A percentile compares a stretch with the other conserved stretches of the same genome.
Evolutionary conservation across 2,113 vertebrate genomes (phyloP).

Genomic region (Heteronetta atricapilla): DNA sequence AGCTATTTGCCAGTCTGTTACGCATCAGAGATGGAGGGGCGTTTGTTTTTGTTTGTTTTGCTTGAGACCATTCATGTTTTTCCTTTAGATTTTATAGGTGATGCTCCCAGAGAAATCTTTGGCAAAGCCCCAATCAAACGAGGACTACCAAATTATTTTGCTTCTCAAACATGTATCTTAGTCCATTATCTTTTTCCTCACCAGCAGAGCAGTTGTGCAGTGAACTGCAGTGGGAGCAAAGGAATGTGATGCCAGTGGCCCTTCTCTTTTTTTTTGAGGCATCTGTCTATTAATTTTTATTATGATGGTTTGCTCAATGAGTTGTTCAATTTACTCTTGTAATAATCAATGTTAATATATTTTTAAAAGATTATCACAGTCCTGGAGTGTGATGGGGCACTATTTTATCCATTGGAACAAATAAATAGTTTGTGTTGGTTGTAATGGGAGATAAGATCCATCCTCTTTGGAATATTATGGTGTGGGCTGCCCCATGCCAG

Average conservation of each 20-base stretch:
- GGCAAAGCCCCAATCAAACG: not conserved
- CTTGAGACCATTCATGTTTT: not conserved
- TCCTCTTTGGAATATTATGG: not conserved
- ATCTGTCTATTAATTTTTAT: not conserved
- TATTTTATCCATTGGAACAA: not conserved
- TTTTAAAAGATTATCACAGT: not conserved
- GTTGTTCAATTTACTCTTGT: not conserved
- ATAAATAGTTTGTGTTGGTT: not conserved
- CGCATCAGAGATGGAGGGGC: not conserved
- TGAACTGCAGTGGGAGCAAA: not conserved
- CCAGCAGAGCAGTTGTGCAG: not conserved
- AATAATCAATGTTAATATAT: not conserved
- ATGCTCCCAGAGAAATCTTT: not conserved
- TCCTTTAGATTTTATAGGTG: not conserved
- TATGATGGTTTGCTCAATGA: not conserved
- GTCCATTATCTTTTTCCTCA: not conserved
- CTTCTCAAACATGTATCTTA: not conserved
- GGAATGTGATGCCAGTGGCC: not conserved
- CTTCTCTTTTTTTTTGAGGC: not conserved
- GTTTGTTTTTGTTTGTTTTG: not conserved
- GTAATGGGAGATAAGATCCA: not conserved
- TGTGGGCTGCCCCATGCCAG: not conserved
- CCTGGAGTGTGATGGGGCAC: not conserved
- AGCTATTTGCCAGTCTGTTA: not conserved
- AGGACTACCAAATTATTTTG: not conserved